Evolutionary conservation across 2,888 invertebrate species (phyloP), one percentile per base, ranked within the genome.

Genomic region (Buathra laborator): DNA sequence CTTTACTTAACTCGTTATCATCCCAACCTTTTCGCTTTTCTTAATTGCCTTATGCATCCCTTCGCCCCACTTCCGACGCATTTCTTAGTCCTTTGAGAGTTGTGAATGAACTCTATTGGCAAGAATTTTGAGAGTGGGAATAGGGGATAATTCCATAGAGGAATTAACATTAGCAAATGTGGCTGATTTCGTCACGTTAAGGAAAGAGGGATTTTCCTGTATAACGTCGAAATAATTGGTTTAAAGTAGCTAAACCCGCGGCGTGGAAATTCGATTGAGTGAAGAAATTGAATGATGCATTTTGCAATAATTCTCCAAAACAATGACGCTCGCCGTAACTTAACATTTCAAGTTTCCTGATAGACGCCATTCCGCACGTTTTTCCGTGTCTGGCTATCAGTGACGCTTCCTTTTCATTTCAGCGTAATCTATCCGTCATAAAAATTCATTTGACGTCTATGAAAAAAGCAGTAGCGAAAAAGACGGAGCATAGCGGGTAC

Each of bases 361-460:
- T 12, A 24, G 24, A 24, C 24, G 24, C 19, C 9, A 10, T 56
- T 56, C 56, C 12, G 19, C 19, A 4, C 56, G 9, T 56, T 53
- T 56, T 56, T 56, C 19, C 56, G 12, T 24, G 56, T 56, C 56
- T 56, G 24, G 56, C 56, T 56, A 24, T 56, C 56, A 24, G 56
- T 56, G 56, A 24, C 56, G 56, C 24, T 56, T 19, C 24, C 56
- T 56, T 56, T 56, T 24, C 56, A 56, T 56, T 43, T 43, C n/a
- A n/a, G 44, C 19, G 44, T 72, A 59, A 72, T 72, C 16, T 59
- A 72, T 72, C 72, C 56, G 29, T 10, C 29, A 56, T 48, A 67
- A 84, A 80, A 76, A 84, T 70, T 53, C 43, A 68, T 51, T 74
- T 43, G 44, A 16, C 12, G 29, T 66, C 51, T 51, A 66, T 48